Percentiles rank a stretch among this genome's conserved stretches.
These are phyloP conservation scores for Drosophila borborema DNA, from an alignment of 2,888 invertebrate species.

Conservation along the genomic window DNA sequence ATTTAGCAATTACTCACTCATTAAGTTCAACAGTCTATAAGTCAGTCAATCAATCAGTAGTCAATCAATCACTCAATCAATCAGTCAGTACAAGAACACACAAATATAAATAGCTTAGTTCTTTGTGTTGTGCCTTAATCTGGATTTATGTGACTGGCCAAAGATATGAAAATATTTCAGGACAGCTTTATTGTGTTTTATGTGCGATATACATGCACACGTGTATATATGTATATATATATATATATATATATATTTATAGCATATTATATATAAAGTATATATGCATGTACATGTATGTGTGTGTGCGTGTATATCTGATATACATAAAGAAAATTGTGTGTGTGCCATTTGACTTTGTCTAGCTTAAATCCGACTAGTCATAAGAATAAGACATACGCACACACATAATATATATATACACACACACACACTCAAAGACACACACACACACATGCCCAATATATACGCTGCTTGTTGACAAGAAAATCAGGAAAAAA, in stretches of 20 bases:
- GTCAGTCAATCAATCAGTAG: neutral
- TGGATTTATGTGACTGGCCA: conserved; percentile 2
- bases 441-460: conserved; percentile 1
- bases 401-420: neutral
- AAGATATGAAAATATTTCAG: conserved; percentile 11
- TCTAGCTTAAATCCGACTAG: conserved; percentile 28
- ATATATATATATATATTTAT: neutral
- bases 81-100: neutral
- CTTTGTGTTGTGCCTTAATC: conserved; percentile 17
- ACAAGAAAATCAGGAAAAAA: conserved; percentile 31
- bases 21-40: neutral
- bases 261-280: neutral
- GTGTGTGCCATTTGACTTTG: conserved; percentile 32
- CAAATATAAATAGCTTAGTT: neutral
- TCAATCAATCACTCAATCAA: conserved; percentile 4
- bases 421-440: conserved; percentile 2
- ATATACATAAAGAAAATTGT: conserved; percentile 21
- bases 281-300: neutral
- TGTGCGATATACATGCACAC: neutral
- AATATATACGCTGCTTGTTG: conserved; percentile 24
- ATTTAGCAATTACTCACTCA: conserved; percentile 17
- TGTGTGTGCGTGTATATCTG: conserved; percentile 3
- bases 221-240: neutral
- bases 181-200: conserved; percentile 34
- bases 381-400: conserved; percentile 29